A percentile compares a stretch with the other conserved stretches of the same genome.
Conservation (phyloP, 1,140 invertebrate genomes). For the Leptinotarsa lineolata region DNA sequence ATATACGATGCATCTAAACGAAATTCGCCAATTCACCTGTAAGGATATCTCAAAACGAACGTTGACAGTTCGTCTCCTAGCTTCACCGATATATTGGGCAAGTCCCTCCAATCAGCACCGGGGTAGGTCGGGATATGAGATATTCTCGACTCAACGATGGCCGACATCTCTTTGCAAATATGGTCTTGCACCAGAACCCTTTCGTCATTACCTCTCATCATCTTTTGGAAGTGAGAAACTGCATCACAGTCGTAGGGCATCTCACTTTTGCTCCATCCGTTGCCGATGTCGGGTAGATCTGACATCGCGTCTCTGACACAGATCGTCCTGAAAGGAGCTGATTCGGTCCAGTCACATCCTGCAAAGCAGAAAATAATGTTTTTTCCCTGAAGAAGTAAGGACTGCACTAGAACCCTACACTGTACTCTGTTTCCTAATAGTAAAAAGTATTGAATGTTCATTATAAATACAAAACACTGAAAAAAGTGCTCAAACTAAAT, state of each 20-base stretch:
- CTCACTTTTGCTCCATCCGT: conserved; percentile 72
- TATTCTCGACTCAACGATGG: conserved; percentile 79
- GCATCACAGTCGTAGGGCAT: conserved; percentile 76
- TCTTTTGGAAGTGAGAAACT: conserved; percentile 76
- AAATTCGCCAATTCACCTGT: conserved; percentile 39
- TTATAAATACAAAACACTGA: too few relatives aligned
- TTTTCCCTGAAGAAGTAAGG: too few relatives aligned
- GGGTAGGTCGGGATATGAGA: conserved; percentile 72
- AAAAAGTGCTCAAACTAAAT: too few relatives aligned
- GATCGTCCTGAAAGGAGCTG: conserved; percentile 50
- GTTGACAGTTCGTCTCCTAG: conserved; percentile 71
- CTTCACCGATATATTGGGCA: conserved; percentile 77
- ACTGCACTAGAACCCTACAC: too few relatives aligned
- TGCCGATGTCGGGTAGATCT: conserved; percentile 78
- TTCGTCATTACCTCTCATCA: conserved; percentile 62
- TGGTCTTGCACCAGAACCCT: conserved; percentile 66
- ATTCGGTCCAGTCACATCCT: conserved; percentile 44
- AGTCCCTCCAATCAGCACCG: conserved; percentile 85
- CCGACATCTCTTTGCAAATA: conserved; percentile 84
- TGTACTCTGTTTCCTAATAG: too few relatives aligned
- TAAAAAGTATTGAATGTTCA: too few relatives aligned
- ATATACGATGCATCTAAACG: too few relatives aligned
- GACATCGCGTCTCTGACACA: conserved; percentile 78
- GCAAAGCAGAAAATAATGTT: background rate
- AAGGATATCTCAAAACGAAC: conserved; percentile 64